Conservation (phyloP, 2,888 invertebrate species). For the Pocota personata region DNA sequence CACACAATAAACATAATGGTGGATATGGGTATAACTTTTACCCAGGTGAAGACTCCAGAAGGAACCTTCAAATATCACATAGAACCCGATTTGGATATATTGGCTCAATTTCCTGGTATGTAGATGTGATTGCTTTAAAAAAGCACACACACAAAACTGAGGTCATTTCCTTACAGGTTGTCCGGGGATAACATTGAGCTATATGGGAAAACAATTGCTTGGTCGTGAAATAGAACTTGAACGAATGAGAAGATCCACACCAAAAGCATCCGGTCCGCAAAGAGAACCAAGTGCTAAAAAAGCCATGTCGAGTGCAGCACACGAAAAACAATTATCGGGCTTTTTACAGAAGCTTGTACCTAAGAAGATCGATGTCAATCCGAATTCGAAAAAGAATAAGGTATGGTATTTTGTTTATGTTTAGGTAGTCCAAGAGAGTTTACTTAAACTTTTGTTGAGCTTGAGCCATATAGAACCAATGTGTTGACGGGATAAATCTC, state of each 20-base stretch:
- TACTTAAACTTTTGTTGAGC: too few relatives aligned
- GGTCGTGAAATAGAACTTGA: constrained; percentile 92
- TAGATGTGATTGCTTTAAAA: constrained; percentile 46
- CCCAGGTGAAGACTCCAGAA: constrained; percentile 90
- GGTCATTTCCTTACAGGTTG: constrained; percentile 74
- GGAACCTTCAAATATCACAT: constrained; percentile 88
- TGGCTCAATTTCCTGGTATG: constrained; percentile 80
- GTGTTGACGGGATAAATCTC: too few relatives aligned
- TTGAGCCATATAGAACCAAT: too few relatives aligned
- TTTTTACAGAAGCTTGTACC: constrained; percentile 88
- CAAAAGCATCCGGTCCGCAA: constrained; percentile 75
- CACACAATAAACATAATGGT: constrained; percentile 92
- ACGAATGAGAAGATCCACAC: constrained; percentile 86
- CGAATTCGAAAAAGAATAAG: constrained; percentile 78
- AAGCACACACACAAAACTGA: background rate
- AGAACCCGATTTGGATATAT: constrained; percentile 91
- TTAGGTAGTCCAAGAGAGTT: too few relatives aligned
- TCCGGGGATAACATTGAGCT: constrained; percentile 83
- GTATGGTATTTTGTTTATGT: background rate
- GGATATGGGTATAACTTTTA: constrained; percentile 93
- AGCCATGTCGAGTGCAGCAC: background rate
- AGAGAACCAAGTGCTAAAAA: constrained; percentile 6
- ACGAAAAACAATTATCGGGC: constrained; percentile 85
- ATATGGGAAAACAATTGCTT: constrained; percentile 90
- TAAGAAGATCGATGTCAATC: constrained; percentile 82